A percentile compares a stretch with the other conserved stretches of the same genome.
Conservation (phyloP, 1,140 invertebrate genomes). For the Doryteuthis pealeii region DNA sequence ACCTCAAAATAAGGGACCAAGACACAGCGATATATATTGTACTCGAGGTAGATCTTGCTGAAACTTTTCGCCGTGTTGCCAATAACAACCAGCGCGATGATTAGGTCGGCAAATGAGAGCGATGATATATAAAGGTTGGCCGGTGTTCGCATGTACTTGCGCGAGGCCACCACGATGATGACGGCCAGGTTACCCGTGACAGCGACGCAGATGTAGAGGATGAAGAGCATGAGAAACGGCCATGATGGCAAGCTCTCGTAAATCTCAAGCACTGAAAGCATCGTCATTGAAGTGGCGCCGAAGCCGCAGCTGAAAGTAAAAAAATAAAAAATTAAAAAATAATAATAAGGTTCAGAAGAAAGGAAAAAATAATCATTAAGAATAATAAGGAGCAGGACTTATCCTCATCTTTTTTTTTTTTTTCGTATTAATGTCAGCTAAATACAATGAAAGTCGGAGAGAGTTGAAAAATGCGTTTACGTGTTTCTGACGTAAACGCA, state of each 20-base stretch:
- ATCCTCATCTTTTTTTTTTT: too few relatives aligned
- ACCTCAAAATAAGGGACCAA: conserved; percentile 5
- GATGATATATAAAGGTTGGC: conserved; percentile 8
- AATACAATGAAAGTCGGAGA: too few relatives aligned
- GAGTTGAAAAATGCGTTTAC: too few relatives aligned
- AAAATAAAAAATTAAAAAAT: neutral
- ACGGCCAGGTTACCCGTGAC: neutral
- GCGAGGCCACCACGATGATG: neutral
- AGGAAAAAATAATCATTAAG: too few relatives aligned
- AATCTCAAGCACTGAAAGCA: neutral
- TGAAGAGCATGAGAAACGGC: neutral
- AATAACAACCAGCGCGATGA: conserved; percentile 11
- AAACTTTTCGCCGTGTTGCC: conserved; percentile 1
- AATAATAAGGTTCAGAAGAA: too few relatives aligned
- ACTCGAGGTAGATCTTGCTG: neutral
- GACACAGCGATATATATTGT: neutral
- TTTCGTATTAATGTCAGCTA: too few relatives aligned
- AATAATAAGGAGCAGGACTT: too few relatives aligned
- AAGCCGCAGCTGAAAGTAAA: neutral
- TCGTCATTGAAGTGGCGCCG: neutral
- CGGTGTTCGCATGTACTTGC: conserved; percentile 3
- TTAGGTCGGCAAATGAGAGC: neutral
- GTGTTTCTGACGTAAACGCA: too few relatives aligned
- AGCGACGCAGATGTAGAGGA: conserved; percentile 10
- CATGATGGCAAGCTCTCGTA: conserved; percentile 2